These are phyloP conservation scores for Sterrhoptilus dennistouni DNA, from an alignment of 2,113 vertebrate genomes.

Conservation along the genomic window DNA sequence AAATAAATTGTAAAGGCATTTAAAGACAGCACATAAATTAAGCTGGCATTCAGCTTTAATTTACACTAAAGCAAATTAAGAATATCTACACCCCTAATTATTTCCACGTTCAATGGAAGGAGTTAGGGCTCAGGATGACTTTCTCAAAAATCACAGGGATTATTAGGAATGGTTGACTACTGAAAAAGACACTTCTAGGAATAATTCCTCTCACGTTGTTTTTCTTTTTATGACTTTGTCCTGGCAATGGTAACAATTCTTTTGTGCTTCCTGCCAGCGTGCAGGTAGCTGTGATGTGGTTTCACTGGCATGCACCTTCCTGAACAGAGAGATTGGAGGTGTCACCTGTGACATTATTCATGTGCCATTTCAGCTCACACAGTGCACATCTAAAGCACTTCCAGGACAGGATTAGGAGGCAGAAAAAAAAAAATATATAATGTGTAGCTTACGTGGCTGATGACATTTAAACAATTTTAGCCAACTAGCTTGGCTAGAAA, in stretches of 20 bases:
- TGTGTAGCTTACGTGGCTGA: not conserved
- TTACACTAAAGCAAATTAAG: conserved; percentile 23
- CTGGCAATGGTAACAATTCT: not conserved
- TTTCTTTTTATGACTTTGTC: not conserved
- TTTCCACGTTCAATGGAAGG: not conserved
- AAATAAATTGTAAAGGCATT: conserved; percentile 24
- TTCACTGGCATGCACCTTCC: not conserved
- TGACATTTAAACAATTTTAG: not conserved
- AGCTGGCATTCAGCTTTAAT: conserved; percentile 31
- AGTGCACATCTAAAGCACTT: not conserved
- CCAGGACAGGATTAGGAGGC: not conserved
- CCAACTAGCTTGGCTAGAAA: not conserved
- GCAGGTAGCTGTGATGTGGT: not conserved
- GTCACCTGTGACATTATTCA: not conserved
- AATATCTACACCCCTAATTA: conserved; percentile 1
- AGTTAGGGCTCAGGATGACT: not conserved
- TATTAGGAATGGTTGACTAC: conserved; percentile 8
- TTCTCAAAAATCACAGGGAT: conserved; percentile 8
- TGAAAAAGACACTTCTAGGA: not conserved
- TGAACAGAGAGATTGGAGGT: not conserved
- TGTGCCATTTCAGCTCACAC: not conserved
- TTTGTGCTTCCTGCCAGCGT: not conserved
- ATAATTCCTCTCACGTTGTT: not conserved
- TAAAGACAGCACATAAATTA: not conserved
- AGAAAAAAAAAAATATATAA: not conserved